A percentile compares a stretch with the other conserved stretches of the same genome.
Conservation (phyloP, 35 echinoderm and acorn worm genomes). For the Ophioderma brevispina region DNA sequence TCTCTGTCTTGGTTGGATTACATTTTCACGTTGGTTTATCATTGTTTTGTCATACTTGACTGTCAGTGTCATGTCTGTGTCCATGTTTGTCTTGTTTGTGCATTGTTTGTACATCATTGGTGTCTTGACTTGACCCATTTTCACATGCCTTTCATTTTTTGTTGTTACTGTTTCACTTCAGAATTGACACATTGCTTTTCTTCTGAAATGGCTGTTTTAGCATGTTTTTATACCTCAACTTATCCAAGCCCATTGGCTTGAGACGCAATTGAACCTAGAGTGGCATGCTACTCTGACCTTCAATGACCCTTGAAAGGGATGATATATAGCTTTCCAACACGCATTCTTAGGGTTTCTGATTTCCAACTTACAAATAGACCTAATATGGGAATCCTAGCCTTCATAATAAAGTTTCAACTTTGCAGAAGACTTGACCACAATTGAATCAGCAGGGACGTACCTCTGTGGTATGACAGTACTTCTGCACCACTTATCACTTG, state of each 20-base stretch:
- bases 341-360: background rate
- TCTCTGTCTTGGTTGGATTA: background rate
- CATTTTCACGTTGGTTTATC: background rate
- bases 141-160: too few species aligned
- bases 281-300: constrained; percentile 30
- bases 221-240: background rate
- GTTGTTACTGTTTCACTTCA: too few species aligned
- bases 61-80: background rate
- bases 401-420: too few species aligned
- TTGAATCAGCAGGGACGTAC: too few species aligned
- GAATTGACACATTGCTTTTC: too few species aligned
- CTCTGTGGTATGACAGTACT: too few species aligned
- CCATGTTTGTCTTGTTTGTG: too few species aligned
- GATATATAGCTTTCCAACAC: background rate
- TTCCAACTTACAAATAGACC: background rate
- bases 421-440: too few species aligned
- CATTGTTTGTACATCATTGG: too few species aligned
- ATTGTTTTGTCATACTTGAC: background rate
- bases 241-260: constrained; percentile 33
- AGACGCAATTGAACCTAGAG: constrained; percentile 32
- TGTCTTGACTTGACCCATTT: too few species aligned
- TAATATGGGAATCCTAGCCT: background rate
- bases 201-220: too few species aligned
- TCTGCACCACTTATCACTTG: too few species aligned
- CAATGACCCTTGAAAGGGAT: background rate